A percentile compares a stretch with the other conserved stretches of the same genome.
These are phyloP conservation scores for Carcinoscorpius rotundicauda DNA, from an alignment of 1,140 invertebrate species.

Conservation along the genomic window DNA sequence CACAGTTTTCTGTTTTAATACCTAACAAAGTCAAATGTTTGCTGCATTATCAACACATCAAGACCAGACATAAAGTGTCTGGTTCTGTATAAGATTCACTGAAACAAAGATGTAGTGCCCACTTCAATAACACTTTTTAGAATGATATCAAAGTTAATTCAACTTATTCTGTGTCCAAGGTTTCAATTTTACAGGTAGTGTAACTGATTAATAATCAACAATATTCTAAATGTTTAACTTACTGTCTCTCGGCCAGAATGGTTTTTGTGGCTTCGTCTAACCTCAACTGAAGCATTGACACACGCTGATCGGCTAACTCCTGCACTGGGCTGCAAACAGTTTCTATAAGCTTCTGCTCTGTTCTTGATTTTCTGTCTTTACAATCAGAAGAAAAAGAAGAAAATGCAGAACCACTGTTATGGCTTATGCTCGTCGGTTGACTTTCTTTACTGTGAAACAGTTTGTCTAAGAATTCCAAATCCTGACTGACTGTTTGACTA, in stretches of 20 bases:
- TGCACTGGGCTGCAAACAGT: conserved; percentile 35
- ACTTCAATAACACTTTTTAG: no score
- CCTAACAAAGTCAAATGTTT: no score
- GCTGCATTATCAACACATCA: no score
- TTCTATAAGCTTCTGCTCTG: conserved; percentile 6
- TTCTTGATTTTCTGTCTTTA: conserved; percentile 12
- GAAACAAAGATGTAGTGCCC: no score
- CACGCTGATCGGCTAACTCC: conserved; percentile 49
- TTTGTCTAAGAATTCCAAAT: conserved; percentile 22
- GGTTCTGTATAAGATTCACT: no score
- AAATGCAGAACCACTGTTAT: conserved; percentile 5
- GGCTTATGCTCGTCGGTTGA: conserved; percentile 7
- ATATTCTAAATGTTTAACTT: conserved; percentile 28
- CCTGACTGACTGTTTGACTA: conserved; percentile 20
- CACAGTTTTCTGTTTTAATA: no score
- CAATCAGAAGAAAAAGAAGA: conserved; percentile 17
- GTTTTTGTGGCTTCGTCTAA: conserved; percentile 63
- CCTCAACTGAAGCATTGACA: conserved; percentile 52
- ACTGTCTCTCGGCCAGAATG: conserved; percentile 56
- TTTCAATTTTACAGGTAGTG: no score
- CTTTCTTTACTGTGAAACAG: conserved; percentile 10
- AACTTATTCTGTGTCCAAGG: no score
- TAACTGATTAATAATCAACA: no score
- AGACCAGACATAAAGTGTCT: no score
- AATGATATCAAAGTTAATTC: no score